phyloP scores from a whole-genome alignment of 2,797 vertebrate species.

The Falco berigora region DNA sequence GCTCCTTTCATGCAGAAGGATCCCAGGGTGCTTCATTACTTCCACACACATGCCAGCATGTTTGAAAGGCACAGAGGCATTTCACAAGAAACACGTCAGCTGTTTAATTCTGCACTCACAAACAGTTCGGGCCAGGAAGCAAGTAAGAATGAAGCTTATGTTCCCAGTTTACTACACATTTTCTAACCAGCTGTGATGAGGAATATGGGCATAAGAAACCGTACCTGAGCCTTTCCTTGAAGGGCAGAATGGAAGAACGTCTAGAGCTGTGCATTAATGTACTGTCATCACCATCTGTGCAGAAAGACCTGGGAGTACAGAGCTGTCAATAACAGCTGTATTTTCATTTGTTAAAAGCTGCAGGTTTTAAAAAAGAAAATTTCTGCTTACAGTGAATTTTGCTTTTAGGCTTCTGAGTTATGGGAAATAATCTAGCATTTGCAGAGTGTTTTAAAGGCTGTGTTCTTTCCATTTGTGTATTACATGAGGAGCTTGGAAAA shows the following conservation, averaged over 20 bases:
- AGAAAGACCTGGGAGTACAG: not conserved
- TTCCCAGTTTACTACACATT: not conserved
- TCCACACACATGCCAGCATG: not conserved
- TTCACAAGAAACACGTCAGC: not conserved
- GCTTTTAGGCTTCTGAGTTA: not conserved
- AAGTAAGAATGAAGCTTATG: not conserved
- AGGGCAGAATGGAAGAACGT: not conserved
- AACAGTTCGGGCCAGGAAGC: not conserved
- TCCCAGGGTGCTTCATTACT: not conserved
- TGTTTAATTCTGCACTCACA: not conserved
- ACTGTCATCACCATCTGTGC: constrained; percentile 29
- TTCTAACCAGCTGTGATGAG: constrained; percentile 11
- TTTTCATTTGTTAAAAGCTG: constrained; percentile 11
- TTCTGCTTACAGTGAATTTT: not conserved
- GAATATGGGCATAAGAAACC: not conserved
- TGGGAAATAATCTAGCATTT: not conserved
- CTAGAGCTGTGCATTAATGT: not conserved
- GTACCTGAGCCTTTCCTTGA: constrained; percentile 1
- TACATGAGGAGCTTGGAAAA: not conserved
- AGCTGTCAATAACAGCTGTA: not conserved
- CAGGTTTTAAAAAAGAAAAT: not conserved
- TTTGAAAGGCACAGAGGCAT: not conserved
- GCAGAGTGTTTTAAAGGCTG: not conserved
- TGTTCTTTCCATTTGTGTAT: not conserved
- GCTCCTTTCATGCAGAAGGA: not conserved